Evolutionary conservation across 1,140 invertebrate genomes (phyloP).

Genomic region (Tenebrio molitor): DNA sequence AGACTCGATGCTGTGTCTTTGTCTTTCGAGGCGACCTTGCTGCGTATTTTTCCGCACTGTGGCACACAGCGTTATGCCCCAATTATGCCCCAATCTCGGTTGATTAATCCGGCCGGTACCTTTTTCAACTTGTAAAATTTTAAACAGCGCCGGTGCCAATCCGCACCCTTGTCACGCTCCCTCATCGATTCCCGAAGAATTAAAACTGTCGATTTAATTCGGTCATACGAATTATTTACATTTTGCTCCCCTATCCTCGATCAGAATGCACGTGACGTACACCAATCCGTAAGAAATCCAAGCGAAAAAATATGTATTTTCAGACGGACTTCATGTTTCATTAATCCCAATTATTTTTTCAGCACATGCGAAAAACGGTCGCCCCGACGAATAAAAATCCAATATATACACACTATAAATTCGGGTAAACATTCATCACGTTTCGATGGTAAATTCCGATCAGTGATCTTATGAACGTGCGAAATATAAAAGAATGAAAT

Average conservation of each 20-base stretch:
- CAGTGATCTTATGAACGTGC: constrained; percentile 50
- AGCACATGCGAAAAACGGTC: constrained; percentile 18
- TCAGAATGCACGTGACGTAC: neutral
- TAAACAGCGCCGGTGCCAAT: constrained; percentile 11
- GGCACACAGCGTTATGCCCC: no score
- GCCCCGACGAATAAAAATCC: constrained; percentile 19
- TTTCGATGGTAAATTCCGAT: constrained; percentile 46
- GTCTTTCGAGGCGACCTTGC: no score
- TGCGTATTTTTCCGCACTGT: no score
- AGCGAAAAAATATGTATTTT: constrained; percentile 10
- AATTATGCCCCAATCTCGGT: neutral
- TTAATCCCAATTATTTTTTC: constrained; percentile 36
- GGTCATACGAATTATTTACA: neutral
- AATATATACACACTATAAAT: constrained; percentile 30
- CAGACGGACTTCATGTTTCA: constrained; percentile 14
- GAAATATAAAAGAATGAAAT: constrained; percentile 54
- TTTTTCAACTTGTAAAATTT: constrained; percentile 18
- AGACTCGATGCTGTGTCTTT: no score
- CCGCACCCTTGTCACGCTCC: constrained; percentile 19
- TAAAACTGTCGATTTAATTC: constrained; percentile 31
- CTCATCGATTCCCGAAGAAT: constrained; percentile 8
- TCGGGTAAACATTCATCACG: constrained; percentile 34
- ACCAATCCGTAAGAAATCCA: neutral
- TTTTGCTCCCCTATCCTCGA: neutral
- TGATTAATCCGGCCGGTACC: constrained; percentile 2